These are phyloP conservation scores for Buphagus erythrorhynchus DNA, from an alignment of 2,797 vertebrate species.

Conservation along the genomic window DNA sequence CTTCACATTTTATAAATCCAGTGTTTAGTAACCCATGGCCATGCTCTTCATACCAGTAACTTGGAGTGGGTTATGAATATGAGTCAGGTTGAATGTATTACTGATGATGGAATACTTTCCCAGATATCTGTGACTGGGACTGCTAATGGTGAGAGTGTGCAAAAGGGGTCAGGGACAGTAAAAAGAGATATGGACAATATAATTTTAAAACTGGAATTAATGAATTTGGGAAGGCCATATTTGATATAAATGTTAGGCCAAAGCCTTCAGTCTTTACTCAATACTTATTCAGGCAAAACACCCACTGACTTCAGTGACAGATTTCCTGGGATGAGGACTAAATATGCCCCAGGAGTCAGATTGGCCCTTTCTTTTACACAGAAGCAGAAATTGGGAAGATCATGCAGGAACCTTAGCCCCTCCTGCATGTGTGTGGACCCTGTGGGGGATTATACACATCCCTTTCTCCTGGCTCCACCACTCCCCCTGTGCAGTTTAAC, in stretches of 20 bases:
- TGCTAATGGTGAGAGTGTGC: conserved; percentile 33
- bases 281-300: conserved; percentile 43
- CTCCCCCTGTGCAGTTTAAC: not conserved
- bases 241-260: conserved; percentile 54
- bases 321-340: conserved; percentile 18
- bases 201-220: conserved; percentile 65
- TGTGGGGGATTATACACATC: rapidly evolving
- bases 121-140: conserved; percentile 50
- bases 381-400: not conserved
- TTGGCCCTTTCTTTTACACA: not conserved
- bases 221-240: conserved; percentile 50
- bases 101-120: conserved; percentile 58
- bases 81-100: conserved; percentile 74
- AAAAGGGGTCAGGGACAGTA: conserved; percentile 49
- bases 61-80: conserved; percentile 69
- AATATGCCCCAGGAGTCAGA: conserved; percentile 36
- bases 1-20: conserved; percentile 72
- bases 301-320: not conserved
- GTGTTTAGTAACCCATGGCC: conserved; percentile 76
- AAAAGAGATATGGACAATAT: conserved; percentile 62
- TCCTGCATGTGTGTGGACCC: not conserved
- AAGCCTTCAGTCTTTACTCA: conserved; percentile 49
- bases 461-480: rapidly evolving
- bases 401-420: not conserved
- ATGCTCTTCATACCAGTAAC: conserved; percentile 41